Evolutionary conservation across 2,888 invertebrate species (phyloP), one percentile per base, ranked within the genome.

Genomic region (Nemotelus nigrinus): DNA sequence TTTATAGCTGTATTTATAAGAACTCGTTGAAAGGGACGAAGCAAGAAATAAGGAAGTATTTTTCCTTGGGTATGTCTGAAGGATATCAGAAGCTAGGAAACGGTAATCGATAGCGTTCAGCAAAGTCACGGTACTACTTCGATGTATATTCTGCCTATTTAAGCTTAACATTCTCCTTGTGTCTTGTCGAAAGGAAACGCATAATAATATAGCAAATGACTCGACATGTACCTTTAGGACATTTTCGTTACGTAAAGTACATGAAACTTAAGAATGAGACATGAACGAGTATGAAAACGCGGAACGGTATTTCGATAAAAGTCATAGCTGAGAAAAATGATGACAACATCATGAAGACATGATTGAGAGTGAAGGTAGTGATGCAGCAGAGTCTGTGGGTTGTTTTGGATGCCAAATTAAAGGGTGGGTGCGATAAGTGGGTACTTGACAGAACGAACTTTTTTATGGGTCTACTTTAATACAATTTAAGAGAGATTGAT

Each of bases 131-230:
- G 25, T 39, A 4, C 53, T 55, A 70, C 8, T 55, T 41, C 68
- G 41, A 53, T 48, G 68, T 39, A 10, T 5, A 7, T 39, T 2
- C 39, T 65, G 8, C 5, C 39, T n/a, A 43, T 6, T 43, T 70
- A 6, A 39, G n/a, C 6, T 10, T 3, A 63, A 53, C 5, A 39
- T 55, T 55, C 3, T 4, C 3, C 3, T 7, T 55, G 43, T 43
- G 25, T 41, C 55, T 55, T 53, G 70, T 70, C 25, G 25, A 70
- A 55, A 53, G 55, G 72, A 74, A 50, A 60, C 74, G 41, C 10
- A 60, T 74, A 74, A 74, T 63, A 74, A 63, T 74, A 74, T 48
- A 74, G 63, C 6, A 60, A 74, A 74, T 63, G 74, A 48, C 63
- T 48, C 6, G 25, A n/a, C 55, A 43, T 55, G 53, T 72, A 72